Evolutionary conservation across 2,797 vertebrate genomes (phyloP).

Genomic region (Sebastolobus altivelis): DNA sequence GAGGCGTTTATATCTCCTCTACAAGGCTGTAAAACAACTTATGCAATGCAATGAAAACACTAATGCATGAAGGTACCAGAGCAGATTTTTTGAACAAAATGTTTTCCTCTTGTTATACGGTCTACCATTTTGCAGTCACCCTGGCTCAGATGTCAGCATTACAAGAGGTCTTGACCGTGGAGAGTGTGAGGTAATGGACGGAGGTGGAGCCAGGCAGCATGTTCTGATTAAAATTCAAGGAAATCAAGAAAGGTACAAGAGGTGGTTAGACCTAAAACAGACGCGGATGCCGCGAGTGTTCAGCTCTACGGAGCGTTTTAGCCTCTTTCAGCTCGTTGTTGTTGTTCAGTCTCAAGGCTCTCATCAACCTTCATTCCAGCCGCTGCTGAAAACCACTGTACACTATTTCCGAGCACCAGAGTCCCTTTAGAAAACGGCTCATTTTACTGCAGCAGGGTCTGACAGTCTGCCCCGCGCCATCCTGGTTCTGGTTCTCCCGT

Average conservation of each 20-base stretch:
- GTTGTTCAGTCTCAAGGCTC: background rate
- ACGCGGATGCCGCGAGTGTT: background rate
- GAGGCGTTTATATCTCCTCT: background rate
- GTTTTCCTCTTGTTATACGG: background rate
- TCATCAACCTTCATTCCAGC: background rate
- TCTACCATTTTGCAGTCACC: background rate
- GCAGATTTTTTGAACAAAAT: background rate
- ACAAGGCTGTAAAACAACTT: background rate
- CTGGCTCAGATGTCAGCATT: constrained; percentile 10
- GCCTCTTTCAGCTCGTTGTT: background rate
- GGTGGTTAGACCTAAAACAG: constrained; percentile 31
- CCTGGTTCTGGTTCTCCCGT: no score
- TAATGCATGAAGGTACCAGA: background rate
- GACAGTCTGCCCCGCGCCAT: no score
- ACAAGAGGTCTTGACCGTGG: constrained; percentile 20
- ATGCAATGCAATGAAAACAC: background rate
- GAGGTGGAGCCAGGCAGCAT: constrained; percentile 32
- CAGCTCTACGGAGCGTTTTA: background rate
- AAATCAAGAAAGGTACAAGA: constrained; percentile 39
- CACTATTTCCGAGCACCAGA: no score
- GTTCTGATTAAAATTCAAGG: constrained; percentile 52
- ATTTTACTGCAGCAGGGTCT: no score
- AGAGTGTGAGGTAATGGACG: constrained; percentile 28
- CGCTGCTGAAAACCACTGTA: background rate
- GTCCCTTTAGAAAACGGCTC: no score